These are phyloP conservation scores for Drymodes brunneopygia DNA, from an alignment of 2,113 vertebrate species.

Conservation along the genomic window DNA sequence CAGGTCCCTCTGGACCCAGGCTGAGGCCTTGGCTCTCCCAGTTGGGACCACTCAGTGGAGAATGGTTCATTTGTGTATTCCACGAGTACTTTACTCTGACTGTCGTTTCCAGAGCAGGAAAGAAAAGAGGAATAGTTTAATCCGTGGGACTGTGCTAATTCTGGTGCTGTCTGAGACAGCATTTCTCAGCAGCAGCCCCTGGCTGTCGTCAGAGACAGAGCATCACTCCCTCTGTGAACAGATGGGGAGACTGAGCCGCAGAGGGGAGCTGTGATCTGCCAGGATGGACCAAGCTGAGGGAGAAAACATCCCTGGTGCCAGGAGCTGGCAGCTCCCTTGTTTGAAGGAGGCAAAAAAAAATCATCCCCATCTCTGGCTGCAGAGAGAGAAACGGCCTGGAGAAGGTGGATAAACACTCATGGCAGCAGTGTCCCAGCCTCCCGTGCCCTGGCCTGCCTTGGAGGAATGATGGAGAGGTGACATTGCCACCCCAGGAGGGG, in stretches of 20 bases:
- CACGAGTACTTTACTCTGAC: no score
- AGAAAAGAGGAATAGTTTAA: neutral
- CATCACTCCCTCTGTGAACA: neutral
- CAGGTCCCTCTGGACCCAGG: neutral
- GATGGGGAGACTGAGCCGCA: conserved; percentile 22
- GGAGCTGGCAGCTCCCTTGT: neutral
- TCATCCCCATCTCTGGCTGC: neutral
- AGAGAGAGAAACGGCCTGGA: neutral
- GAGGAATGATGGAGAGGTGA: neutral
- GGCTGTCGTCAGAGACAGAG: neutral
- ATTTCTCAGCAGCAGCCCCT: neutral
- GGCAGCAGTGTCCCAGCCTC: accelerated
- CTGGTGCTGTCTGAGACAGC: neutral
- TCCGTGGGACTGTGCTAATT: neutral
- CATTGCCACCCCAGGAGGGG: neutral
- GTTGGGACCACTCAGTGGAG: accelerated
- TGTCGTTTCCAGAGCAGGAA: neutral
- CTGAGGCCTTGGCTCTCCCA: neutral
- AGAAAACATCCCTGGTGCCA: neutral
- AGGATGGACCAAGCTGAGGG: neutral
- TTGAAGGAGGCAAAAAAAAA: neutral
- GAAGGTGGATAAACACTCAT: neutral
- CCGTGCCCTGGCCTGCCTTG: neutral
- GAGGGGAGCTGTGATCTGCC: neutral
- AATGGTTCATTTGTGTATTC: neutral